phyloP scores from a whole-genome alignment of 2,888 invertebrate genomes.

The Abrostola tripartita region DNA sequence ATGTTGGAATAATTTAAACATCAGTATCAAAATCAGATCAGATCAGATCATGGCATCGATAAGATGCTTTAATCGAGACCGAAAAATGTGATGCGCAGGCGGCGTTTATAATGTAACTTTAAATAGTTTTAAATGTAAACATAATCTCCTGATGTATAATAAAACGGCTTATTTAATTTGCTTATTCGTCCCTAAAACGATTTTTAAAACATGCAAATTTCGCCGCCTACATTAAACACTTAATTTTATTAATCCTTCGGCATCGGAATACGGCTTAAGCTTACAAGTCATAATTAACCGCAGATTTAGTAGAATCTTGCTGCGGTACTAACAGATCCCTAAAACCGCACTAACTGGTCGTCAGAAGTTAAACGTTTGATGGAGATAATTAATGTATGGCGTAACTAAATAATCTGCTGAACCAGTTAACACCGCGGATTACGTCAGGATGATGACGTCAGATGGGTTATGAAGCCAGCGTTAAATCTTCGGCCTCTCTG shows the following conservation, averaged over 20 bases:
- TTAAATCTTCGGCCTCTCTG: constrained; percentile 21
- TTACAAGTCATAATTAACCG: constrained; percentile 21
- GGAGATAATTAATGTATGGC: constrained; percentile 45
- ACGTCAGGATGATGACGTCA: constrained; percentile 47
- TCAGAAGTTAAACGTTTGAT: constrained; percentile 34
- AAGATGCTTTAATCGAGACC: no score
- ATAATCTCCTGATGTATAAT: constrained; percentile 1
- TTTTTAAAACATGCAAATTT: constrained; percentile 25
- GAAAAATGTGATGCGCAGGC: no score
- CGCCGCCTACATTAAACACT: constrained; percentile 5
- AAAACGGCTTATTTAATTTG: constrained; percentile 16
- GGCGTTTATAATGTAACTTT: no score
- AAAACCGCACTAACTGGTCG: constrained; percentile 28
- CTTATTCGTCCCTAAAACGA: constrained; percentile 7
- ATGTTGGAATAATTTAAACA: constrained; percentile 11
- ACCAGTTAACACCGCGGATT: constrained; percentile 59
- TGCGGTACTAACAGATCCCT: constrained; percentile 16
- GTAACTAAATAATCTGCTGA: constrained; percentile 61
- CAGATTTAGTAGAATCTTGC: constrained; percentile 3
- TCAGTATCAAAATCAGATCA: not conserved
- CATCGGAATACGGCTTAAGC: not conserved
- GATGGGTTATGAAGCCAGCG: constrained; percentile 33
- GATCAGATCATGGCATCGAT: no score
- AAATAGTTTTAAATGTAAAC: not conserved
- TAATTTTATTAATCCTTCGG: constrained; percentile 13